phyloP scores from a whole-genome alignment of 2,888 invertebrate genomes.

The Eupithecia tripunctaria region DNA sequence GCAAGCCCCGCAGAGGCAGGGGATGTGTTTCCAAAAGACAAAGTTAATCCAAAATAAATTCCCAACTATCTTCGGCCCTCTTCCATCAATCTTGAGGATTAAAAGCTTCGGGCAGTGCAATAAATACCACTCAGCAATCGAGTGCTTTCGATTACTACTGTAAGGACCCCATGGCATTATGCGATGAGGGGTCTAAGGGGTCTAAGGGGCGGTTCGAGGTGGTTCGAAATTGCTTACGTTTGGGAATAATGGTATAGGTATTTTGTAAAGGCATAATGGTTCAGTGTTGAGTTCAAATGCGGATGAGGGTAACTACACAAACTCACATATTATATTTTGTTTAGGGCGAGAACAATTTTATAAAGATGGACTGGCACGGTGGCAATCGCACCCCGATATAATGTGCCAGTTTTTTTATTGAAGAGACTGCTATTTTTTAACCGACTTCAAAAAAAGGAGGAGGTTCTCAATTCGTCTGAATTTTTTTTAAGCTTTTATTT shows the following conservation, averaged over 20 bases:
- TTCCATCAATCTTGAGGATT: slow-evolving; percentile 46
- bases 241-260: background rate
- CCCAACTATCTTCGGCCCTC: slow-evolving; percentile 22
- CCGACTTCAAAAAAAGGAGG: too few species aligned
- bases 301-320: background rate
- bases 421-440: too few species aligned
- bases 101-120: slow-evolving; percentile 45
- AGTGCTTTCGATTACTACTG: slow-evolving; percentile 50
- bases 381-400: too few species aligned
- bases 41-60: slow-evolving; percentile 10
- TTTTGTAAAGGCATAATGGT: background rate
- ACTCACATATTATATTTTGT: background rate
- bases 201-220: background rate
- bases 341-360: background rate
- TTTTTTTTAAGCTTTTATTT: too few species aligned
- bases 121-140: slow-evolving; percentile 51
- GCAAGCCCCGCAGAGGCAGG: background rate
- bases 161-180: slow-evolving; percentile 9
- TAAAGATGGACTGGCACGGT: too few species aligned
- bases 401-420: too few species aligned
- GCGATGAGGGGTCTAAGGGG: background rate
- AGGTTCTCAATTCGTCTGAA: too few species aligned
- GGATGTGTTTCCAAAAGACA: background rate
- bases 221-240: background rate
- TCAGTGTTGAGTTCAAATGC: background rate